Conservation (phyloP, 1,140 invertebrate species). For the Leptonema lineaticorne region DNA sequence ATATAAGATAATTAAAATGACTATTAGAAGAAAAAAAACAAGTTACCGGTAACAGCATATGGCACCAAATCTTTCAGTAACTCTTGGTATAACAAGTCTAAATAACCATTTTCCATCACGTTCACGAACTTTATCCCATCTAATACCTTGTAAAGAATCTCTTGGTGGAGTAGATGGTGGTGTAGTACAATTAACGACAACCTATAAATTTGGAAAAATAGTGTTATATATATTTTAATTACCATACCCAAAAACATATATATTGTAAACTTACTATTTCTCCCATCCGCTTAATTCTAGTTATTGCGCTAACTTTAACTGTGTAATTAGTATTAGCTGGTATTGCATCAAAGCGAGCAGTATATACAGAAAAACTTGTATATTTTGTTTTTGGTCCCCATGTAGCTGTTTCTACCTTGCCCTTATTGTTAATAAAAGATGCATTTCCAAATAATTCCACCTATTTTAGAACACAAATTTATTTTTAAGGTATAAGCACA, state of each 20-base stretch:
- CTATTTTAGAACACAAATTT: conserved; percentile 37
- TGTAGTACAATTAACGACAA: conserved; percentile 63
- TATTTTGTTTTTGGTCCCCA: conserved; percentile 63
- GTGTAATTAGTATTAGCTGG: conserved; percentile 81
- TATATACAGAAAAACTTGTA: conserved; percentile 47
- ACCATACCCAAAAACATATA: neutral
- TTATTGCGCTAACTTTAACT: conserved; percentile 69
- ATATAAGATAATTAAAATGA: neutral
- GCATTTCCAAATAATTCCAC: conserved; percentile 63
- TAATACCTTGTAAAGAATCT: conserved; percentile 62
- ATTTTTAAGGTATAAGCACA: too few species aligned
- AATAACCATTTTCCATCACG: conserved; percentile 68
- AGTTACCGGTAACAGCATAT: conserved; percentile 77
- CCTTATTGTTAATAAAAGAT: conserved; percentile 59
- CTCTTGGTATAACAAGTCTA: conserved; percentile 68
- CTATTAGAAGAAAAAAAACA: neutral
- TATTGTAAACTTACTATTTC: conserved; percentile 47
- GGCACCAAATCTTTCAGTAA: conserved; percentile 81
- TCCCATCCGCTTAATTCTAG: conserved; percentile 67
- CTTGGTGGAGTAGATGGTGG: conserved; percentile 68
- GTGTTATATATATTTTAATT: neutral
- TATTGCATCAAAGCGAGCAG: conserved; percentile 63
- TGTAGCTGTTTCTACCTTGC: conserved; percentile 54
- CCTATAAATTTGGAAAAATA: conserved; percentile 43
- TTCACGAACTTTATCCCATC: conserved; percentile 71